Evolutionary conservation across 2,113 vertebrate species (phyloP), one percentile per base, ranked within the genome.

Genomic region (Tragelaphus buxtoni): DNA sequence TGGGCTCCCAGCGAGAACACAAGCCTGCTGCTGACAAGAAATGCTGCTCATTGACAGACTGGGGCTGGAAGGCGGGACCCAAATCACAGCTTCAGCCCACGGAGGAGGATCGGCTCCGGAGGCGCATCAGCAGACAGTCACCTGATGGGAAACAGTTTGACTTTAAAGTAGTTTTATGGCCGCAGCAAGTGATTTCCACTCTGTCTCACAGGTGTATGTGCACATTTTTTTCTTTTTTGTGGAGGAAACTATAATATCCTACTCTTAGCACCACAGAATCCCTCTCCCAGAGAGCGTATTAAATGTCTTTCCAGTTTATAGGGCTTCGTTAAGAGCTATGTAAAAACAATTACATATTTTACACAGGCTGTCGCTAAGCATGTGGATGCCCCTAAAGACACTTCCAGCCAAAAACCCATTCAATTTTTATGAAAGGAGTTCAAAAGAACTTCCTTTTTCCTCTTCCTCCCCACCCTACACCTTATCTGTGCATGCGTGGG

Each of bases 291-390:
- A 83, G 92, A 97, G 63, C 13, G 1, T 0, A 6, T 95, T 94
- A 89, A 93, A 98, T 88, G 93, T 53, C 86, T 80, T 47, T 96
- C 81, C 51, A 17, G 42, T 81, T 93, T 96, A 85, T 92, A 94
- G 93, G 51, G 63, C 53, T 90, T 76, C 60, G 55, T 90, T 90
- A 65, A 91, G 42, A 96, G 58, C 49, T 96, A 60, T 94, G 51
- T 88, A 91, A 96, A 97, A 92, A n/a, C 65, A 85, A 30, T 85
- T 77, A 58, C 88, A 39, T 90, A 79, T 42, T 94, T 93, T 24
- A 95, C 47, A 80, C n/a, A 92, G 72, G 77, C 60, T 18, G 20
- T 92, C 32, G 35, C 80, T 90, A 72, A 84, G 80, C 81, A 63
- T 53, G 45, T 53, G 35, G 56, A 95, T 30, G 49, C 58, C 58